Conservation (phyloP, 2,113 vertebrate species). For the Etheostoma cragini region DNA sequence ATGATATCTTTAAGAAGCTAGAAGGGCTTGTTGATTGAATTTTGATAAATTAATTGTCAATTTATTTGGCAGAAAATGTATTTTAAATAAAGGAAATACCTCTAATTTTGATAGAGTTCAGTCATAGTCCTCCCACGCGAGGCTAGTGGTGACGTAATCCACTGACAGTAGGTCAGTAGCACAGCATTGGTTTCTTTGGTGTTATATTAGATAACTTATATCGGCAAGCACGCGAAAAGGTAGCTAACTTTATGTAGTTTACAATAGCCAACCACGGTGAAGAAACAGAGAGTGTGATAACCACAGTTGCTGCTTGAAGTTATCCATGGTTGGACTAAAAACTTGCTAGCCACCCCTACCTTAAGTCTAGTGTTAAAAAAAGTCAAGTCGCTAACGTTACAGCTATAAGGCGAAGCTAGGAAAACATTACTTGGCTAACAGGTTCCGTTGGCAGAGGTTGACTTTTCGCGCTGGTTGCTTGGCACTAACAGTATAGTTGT, state of each 20-base stretch:
- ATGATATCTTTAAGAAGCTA: no score
- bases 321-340: not conserved
- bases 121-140: not conserved
- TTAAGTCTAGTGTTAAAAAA: not conserved
- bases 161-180: not conserved
- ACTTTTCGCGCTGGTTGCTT: not conserved
- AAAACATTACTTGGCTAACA: constrained; percentile 22
- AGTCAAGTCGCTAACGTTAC: constrained; percentile 27
- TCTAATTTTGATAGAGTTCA: no score
- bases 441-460: not conserved
- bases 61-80: no score
- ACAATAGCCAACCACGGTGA: not conserved
- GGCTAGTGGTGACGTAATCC: constrained; percentile 47
- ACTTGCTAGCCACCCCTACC: constrained; percentile 20
- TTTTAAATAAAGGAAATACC: no score
- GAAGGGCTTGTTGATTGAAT: no score
- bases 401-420: constrained; percentile 35
- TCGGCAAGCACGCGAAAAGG: not conserved
- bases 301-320: not conserved
- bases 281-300: not conserved
- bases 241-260: not conserved
- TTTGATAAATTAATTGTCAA: no score
- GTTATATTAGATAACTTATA: not conserved
- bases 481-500: not conserved
- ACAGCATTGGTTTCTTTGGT: constrained; percentile 3